Evolutionary conservation across 2,113 vertebrate species (phyloP).

Genomic region (Willisornis vidua): DNA sequence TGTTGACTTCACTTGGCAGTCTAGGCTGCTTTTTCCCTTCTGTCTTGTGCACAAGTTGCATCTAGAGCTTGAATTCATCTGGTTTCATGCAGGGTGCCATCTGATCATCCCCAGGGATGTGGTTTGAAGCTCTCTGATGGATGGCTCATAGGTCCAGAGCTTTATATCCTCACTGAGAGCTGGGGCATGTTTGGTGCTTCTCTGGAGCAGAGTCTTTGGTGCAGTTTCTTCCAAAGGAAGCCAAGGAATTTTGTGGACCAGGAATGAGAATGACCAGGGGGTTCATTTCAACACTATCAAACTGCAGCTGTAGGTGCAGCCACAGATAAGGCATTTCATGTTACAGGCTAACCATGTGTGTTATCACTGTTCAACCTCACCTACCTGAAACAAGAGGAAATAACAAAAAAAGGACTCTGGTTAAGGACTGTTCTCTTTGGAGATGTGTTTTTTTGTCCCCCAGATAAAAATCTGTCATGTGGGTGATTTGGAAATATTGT

Average conservation of each 20-base stretch:
- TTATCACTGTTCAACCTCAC: background rate
- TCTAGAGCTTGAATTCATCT: constrained; percentile 15
- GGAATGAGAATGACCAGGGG: background rate
- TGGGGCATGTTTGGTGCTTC: background rate
- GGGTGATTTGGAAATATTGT: background rate
- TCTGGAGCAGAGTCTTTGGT: background rate
- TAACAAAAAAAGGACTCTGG: background rate
- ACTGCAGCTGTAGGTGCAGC: background rate
- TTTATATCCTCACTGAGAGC: background rate
- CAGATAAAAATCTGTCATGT: background rate
- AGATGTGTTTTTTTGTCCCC: background rate
- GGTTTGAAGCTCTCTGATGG: constrained; percentile 20
- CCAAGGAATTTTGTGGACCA: background rate
- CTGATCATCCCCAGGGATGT: background rate
- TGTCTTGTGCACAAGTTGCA: constrained; percentile 1
- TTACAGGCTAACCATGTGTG: background rate
- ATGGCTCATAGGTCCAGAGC: background rate
- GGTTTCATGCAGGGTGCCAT: background rate
- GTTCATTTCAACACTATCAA: background rate
- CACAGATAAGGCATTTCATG: background rate
- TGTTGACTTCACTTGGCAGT: constrained; percentile 18
- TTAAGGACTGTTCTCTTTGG: background rate
- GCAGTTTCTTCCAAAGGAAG: background rate
- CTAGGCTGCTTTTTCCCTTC: background rate
- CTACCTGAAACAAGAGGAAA: background rate